Evolutionary conservation across 2,888 invertebrate genomes (phyloP).

Genomic region (Heliconius ethilla): DNA sequence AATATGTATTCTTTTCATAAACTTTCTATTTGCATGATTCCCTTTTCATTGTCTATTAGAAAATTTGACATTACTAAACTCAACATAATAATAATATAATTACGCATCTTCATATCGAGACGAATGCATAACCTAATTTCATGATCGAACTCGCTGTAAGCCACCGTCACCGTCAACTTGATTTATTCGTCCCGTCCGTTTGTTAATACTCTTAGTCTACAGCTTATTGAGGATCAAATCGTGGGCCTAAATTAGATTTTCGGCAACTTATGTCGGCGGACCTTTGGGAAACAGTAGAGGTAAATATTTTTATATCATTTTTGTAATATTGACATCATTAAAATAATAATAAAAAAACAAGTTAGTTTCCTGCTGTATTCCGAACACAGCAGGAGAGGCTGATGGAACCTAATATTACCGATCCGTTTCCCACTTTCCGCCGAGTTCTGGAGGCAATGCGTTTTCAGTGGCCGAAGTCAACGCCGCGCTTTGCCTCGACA

Average conservation of each 20-base stretch:
- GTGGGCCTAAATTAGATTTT: conserved; percentile 34
- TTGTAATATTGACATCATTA: neutral
- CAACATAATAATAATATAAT: neutral
- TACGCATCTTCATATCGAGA: neutral
- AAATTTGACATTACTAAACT: too few species aligned
- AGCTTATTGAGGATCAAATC: conserved; percentile 38
- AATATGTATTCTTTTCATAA: too few species aligned
- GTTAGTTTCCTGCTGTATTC: too few species aligned
- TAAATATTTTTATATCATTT: neutral
- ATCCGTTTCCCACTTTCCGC: too few species aligned
- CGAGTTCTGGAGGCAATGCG: too few species aligned
- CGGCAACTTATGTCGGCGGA: conserved; percentile 18
- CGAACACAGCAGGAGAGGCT: too few species aligned
- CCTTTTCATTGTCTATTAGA: too few species aligned
- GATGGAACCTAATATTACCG: too few species aligned
- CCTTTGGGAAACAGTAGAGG: neutral
- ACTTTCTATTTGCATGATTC: too few species aligned
- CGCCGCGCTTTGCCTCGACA: too few species aligned
- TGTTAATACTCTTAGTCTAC: conserved; percentile 36
- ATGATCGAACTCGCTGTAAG: conserved; percentile 22
- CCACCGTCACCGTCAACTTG: conserved; percentile 28
- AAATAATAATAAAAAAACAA: too few species aligned
- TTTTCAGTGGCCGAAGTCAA: too few species aligned
- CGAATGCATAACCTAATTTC: conserved; percentile 14
- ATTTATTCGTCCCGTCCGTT: conserved; percentile 33